These are phyloP conservation scores for Chamaetylas fuelleborni DNA, from an alignment of 2,113 vertebrate species.

Conservation along the genomic window DNA sequence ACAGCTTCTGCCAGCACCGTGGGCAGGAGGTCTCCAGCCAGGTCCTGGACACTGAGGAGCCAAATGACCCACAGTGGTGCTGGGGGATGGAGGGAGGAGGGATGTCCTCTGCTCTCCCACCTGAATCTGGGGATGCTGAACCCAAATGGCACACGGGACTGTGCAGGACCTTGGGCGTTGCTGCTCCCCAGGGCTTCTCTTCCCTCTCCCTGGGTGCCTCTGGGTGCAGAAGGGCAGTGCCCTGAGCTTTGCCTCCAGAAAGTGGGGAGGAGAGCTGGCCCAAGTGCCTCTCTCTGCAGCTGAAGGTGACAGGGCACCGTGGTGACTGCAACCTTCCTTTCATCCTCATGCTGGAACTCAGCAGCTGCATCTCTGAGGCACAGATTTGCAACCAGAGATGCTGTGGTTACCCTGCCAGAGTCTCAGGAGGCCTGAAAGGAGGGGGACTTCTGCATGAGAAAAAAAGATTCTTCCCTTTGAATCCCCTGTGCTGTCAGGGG, in stretches of 20 bases:
- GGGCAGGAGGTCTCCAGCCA: background rate
- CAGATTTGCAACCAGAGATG: accelerated
- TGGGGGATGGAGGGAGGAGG: background rate
- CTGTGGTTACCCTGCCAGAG: background rate
- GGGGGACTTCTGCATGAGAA: background rate
- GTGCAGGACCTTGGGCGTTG: accelerated
- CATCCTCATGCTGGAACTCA: background rate
- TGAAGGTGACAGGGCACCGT: background rate
- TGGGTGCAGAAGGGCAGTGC: background rate
- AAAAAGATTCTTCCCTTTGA: background rate
- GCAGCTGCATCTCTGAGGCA: background rate
- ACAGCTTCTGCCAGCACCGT: accelerated
- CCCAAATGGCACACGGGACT: accelerated
- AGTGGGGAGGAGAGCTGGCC: background rate
- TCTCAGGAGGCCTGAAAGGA: background rate
- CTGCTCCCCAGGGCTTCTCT: background rate
- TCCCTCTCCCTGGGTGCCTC: background rate
- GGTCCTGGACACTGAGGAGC: accelerated
- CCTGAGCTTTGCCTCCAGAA: background rate
- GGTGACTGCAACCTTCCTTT: background rate
- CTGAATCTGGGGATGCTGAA: background rate
- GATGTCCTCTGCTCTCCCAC: background rate
- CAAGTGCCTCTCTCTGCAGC: accelerated
- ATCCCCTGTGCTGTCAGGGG: background rate
- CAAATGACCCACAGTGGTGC: background rate